These are phyloP conservation scores for Limenitis camilla DNA, from an alignment of 2,888 invertebrate genomes.

Conservation along the genomic window DNA sequence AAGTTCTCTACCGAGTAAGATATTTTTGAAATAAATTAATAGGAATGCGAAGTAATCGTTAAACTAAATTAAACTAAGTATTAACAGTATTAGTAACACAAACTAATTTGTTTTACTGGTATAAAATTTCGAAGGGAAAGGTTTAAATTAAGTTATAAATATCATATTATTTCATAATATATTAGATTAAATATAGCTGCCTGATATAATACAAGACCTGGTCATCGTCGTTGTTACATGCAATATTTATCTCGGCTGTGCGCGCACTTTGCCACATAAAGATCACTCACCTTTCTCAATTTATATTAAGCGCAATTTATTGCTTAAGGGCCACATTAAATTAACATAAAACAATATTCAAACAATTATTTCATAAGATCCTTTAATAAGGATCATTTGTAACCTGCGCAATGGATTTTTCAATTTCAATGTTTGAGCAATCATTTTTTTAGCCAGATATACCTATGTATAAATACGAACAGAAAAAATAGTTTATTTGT, in stretches of 20 bases:
- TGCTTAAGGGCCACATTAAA: slow-evolving; percentile 45
- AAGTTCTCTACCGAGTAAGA: too few relatives aligned
- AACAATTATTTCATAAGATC: slow-evolving; percentile 54
- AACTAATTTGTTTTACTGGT: not conserved
- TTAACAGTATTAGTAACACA: too few relatives aligned
- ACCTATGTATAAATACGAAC: too few relatives aligned
- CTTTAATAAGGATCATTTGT: slow-evolving; percentile 6
- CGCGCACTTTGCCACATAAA: slow-evolving; percentile 11
- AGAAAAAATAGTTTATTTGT: too few relatives aligned
- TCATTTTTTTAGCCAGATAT: too few relatives aligned
- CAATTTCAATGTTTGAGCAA: not conserved
- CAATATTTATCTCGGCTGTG: slow-evolving; percentile 42
- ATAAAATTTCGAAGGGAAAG: not conserved
- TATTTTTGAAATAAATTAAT: too few relatives aligned
- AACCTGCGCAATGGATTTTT: not conserved
- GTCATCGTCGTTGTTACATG: slow-evolving; percentile 28
- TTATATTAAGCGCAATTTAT: slow-evolving; percentile 62
- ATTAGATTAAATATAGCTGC: not conserved
- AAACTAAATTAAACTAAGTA: too few relatives aligned
- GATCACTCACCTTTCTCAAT: slow-evolving; percentile 35
- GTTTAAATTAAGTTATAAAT: not conserved
- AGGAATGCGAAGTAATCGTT: too few relatives aligned
- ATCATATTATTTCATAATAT: not conserved
- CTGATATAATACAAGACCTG: slow-evolving; percentile 24
- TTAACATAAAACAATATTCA: slow-evolving; percentile 54